Evolutionary conservation across 1,140 invertebrate species (phyloP).

Genomic region (Oppia nitens): DNA sequence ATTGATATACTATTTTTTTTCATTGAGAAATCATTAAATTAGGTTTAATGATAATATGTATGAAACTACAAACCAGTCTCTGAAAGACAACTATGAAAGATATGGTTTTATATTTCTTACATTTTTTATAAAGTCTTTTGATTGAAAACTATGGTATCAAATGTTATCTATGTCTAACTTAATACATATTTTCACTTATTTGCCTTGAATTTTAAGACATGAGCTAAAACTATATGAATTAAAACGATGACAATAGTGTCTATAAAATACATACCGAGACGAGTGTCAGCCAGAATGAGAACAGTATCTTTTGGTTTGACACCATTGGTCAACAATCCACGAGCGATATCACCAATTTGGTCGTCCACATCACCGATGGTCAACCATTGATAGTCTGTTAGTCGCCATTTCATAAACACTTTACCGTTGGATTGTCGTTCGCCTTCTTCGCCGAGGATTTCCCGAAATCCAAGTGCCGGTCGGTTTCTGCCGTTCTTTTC

Average conservation of each 20-base stretch:
- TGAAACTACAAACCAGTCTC: too few relatives aligned
- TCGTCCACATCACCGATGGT: conserved; percentile 60
- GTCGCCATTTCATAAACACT: conserved; percentile 86
- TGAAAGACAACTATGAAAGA: too few relatives aligned
- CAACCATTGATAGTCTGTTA: conserved; percentile 85
- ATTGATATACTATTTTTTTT: too few relatives aligned
- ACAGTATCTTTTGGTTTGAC: conserved; percentile 50
- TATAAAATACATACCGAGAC: conserved; percentile 38
- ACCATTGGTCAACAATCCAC: conserved; percentile 45
- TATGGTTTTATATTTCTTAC: too few relatives aligned
- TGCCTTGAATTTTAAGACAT: too few relatives aligned
- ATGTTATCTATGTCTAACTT: background rate
- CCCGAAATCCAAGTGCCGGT: conserved; percentile 48
- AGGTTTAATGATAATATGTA: too few relatives aligned
- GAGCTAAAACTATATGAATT: too few relatives aligned
- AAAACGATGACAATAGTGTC: conserved; percentile 62
- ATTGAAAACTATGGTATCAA: background rate
- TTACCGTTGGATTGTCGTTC: conserved; percentile 80
- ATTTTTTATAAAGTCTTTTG: background rate
- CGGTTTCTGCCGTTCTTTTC: conserved; percentile 48
- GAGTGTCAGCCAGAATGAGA: conserved; percentile 89
- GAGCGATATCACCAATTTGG: conserved; percentile 54
- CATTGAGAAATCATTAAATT: too few relatives aligned
- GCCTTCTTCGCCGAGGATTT: conserved; percentile 62
- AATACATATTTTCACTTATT: conserved; percentile 34